Evolutionary conservation across 2,113 vertebrate species (phyloP).

Genomic region (cat (Felis catus)): F.catus_Fca126_mat1.0 CM031415.1:145198501-145199000

Average conservation of each 20-base stretch:
- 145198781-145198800: background rate
- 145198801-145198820: background rate
- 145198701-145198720: background rate
- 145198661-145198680: background rate
- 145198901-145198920: background rate
- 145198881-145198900: background rate
- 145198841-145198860: background rate
- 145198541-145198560: background rate
- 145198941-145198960: background rate
- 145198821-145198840: background rate
- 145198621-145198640: background rate
- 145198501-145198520: background rate
- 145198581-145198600: background rate
- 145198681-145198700: background rate
- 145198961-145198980: background rate
- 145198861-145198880: background rate
- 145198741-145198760: slow-evolving; percentile 18
- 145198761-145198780: slow-evolving; percentile 8
- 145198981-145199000: background rate
- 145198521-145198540: background rate
- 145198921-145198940: background rate
- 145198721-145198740: background rate
- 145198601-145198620: background rate
- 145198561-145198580: background rate
- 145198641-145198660: background rate